These are phyloP conservation scores for Apodemia duryi DNA, from an alignment of 2,888 invertebrate species.

Conservation along the genomic window DNA sequence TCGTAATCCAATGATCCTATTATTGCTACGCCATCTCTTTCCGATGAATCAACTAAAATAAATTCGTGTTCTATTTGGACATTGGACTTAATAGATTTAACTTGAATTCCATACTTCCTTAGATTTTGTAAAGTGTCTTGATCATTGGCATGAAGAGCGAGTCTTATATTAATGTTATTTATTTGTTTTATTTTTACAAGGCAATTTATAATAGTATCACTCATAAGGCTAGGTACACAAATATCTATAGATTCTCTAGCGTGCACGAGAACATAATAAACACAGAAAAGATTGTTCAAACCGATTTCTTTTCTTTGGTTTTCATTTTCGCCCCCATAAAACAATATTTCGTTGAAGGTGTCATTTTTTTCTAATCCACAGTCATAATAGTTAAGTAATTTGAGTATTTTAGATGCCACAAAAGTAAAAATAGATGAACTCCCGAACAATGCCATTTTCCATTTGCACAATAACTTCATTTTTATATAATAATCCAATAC, in stretches of 20 bases:
- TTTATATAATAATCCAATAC: background rate
- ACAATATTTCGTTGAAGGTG: conserved; percentile 47
- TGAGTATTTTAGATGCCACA: conserved; percentile 24
- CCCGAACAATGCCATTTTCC: conserved; percentile 33
- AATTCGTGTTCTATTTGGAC: conserved; percentile 54
- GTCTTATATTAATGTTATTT: conserved; percentile 43
- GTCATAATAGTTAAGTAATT: conserved; percentile 14
- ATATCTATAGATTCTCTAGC: conserved; percentile 50
- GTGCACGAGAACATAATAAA: conserved; percentile 49
- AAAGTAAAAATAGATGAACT: conserved; percentile 36
- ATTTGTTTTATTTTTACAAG: conserved; percentile 43
- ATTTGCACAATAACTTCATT: conserved; percentile 35
- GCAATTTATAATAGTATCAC: conserved; percentile 46
- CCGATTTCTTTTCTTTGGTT: conserved; percentile 42
- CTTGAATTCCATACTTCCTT: conserved; percentile 44
- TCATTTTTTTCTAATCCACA: conserved; percentile 30
- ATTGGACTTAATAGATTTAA: conserved; percentile 44
- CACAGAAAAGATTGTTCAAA: conserved; percentile 50
- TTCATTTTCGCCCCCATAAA: conserved; percentile 49
- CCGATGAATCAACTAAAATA: conserved; percentile 47
- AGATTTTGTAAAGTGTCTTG: conserved; percentile 39
- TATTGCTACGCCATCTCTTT: conserved; percentile 45
- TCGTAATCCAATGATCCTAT: conserved; percentile 53
- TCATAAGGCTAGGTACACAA: conserved; percentile 50
- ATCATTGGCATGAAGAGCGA: conserved; percentile 46